Conservation (phyloP, 2,113 vertebrate species). For the Indri indri region DNA sequence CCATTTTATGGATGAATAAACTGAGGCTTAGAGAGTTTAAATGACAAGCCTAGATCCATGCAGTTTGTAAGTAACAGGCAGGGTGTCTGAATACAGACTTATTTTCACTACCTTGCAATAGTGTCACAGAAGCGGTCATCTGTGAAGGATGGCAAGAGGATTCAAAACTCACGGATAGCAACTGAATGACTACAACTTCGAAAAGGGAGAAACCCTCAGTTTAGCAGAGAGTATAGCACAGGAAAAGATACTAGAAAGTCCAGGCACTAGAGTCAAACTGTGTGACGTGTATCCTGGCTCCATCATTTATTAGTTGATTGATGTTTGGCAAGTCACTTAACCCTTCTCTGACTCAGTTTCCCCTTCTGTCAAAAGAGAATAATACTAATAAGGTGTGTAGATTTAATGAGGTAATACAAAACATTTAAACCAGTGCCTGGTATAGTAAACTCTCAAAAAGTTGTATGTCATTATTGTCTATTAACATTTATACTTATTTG, state of each 20-base stretch:
- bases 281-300: neutral
- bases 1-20: conserved; percentile 17
- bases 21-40: neutral
- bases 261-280: neutral
- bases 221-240: neutral
- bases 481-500: conserved; percentile 6
- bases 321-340: neutral
- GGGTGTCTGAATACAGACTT: neutral
- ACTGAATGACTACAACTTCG: neutral
- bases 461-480: neutral
- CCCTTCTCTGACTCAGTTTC: neutral
- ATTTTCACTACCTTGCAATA: neutral
- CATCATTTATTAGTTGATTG: neutral
- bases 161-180: neutral
- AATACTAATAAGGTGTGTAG: neutral
- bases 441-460: neutral
- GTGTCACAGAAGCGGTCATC: neutral
- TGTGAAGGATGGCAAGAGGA: neutral
- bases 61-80: neutral
- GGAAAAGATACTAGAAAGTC: neutral
- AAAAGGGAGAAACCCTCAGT: neutral
- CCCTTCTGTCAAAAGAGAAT: neutral
- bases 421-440: neutral
- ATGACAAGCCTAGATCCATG: neutral
- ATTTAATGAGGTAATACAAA: neutral